Evolutionary conservation across 2,113 vertebrate species (phyloP).

Genomic region (Alligator sinensis): DNA sequence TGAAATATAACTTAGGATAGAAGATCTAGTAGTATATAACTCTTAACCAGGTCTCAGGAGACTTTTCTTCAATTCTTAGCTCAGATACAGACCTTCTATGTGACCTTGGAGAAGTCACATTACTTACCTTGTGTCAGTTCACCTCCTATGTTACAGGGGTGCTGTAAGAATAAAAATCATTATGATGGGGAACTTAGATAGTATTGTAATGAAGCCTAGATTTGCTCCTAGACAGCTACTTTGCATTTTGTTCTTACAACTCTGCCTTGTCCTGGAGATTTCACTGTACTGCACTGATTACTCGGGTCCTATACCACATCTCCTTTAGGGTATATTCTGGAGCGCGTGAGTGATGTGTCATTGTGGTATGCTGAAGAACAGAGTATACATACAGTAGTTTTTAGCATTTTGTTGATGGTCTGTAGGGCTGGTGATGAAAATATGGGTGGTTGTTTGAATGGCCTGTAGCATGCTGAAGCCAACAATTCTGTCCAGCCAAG

Average conservation of each 20-base stretch:
- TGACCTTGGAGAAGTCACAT: background rate
- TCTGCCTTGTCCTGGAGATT: background rate
- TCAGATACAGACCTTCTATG: no score
- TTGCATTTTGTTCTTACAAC: slow-evolving; percentile 16
- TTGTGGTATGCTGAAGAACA: rapidly evolving
- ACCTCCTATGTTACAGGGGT: background rate
- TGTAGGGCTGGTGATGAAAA: background rate
- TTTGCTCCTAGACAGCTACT: slow-evolving; percentile 5
- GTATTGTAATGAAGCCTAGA: background rate
- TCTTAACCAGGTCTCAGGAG: no score
- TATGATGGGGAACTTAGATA: background rate
- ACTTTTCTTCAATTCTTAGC: no score
- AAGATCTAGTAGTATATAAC: no score
- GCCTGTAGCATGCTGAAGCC: background rate
- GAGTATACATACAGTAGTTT: rapidly evolving
- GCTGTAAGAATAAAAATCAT: background rate
- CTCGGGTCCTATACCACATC: background rate
- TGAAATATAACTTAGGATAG: no score
- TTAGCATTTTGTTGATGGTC: background rate
- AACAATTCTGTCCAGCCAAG: background rate
- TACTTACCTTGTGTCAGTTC: background rate
- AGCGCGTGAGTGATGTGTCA: rapidly evolving
- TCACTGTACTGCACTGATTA: background rate
- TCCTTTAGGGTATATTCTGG: background rate
- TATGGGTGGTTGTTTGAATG: background rate